Percentiles rank a stretch among this genome's conserved stretches.
Conservation (phyloP, 1,140 invertebrate species). For the Hypsibius dujardini region DNA sequence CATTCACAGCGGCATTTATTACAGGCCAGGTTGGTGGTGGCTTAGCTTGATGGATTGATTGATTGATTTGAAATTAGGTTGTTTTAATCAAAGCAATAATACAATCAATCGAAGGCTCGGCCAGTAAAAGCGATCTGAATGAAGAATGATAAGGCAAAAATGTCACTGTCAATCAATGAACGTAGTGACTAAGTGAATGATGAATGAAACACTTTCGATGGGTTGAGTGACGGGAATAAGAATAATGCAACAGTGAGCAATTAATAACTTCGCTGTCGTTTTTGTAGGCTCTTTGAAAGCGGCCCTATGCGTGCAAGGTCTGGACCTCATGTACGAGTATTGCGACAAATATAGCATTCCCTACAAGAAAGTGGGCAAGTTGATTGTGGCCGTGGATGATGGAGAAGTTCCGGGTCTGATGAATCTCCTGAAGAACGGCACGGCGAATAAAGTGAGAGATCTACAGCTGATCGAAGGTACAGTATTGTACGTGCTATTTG, state of each 20-base stretch:
- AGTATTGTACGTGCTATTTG: slow-evolving; percentile 18
- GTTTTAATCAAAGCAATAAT: no score
- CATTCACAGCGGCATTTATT: slow-evolving; percentile 86
- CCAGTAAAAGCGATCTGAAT: no score
- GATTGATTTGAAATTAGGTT: no score
- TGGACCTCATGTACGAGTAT: slow-evolving; percentile 70
- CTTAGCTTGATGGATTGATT: no score
- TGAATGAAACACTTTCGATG: no score
- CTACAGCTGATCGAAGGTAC: slow-evolving; percentile 53
- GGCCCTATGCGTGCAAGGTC: slow-evolving; percentile 41
- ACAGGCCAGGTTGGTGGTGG: slow-evolving; percentile 56
- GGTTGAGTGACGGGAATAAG: no score
- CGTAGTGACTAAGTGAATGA: no score
- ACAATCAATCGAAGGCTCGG: no score
- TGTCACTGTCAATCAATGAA: no score
- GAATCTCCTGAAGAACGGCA: slow-evolving; percentile 58
- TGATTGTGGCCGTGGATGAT: slow-evolving; percentile 65
- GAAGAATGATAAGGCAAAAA: no score
- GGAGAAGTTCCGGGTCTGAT: slow-evolving; percentile 51
- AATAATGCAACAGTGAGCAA: no score
- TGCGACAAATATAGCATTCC: slow-evolving; percentile 69
- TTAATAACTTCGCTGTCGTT: background rate
- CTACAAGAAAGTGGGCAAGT: slow-evolving; percentile 85
- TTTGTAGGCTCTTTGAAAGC: slow-evolving; percentile 57
- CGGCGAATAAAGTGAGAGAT: slow-evolving; percentile 68